Evolutionary conservation across 1,140 invertebrate genomes (phyloP).

Genomic region (Cepaea nemoralis): DNA sequence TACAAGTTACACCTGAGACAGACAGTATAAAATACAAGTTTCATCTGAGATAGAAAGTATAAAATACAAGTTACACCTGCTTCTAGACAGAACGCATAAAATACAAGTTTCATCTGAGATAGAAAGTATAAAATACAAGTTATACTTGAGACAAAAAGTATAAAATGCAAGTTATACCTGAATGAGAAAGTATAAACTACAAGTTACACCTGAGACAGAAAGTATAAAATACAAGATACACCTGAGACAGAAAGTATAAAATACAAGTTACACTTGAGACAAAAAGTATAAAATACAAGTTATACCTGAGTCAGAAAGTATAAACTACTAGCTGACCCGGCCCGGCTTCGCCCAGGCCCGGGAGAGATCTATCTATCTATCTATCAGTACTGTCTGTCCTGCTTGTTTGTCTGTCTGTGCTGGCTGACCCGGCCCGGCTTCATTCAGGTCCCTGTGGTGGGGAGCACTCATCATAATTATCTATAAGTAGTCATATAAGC

Average conservation of each 20-base stretch:
- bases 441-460: too few species aligned
- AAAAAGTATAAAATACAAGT: background rate
- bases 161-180: background rate
- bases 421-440: too few species aligned
- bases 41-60: background rate
- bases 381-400: too few species aligned
- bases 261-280: background rate
- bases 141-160: background rate
- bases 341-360: too few species aligned
- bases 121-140: background rate
- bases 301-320: background rate
- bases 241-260: background rate
- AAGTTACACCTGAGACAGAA: background rate
- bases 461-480: too few species aligned
- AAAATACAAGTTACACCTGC: background rate
- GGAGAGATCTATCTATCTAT: too few species aligned
- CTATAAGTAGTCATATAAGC: too few species aligned
- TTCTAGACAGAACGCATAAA: background rate
- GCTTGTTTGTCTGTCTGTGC: too few species aligned
- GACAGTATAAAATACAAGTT: background rate
- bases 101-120: constrained; percentile 61
- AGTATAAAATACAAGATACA: background rate
- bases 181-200: background rate
- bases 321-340: too few species aligned
- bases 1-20: background rate